A percentile compares a stretch with the other conserved stretches of the same genome.
Conservation (phyloP, 2,888 invertebrate species). For the Automeris io region DNA sequence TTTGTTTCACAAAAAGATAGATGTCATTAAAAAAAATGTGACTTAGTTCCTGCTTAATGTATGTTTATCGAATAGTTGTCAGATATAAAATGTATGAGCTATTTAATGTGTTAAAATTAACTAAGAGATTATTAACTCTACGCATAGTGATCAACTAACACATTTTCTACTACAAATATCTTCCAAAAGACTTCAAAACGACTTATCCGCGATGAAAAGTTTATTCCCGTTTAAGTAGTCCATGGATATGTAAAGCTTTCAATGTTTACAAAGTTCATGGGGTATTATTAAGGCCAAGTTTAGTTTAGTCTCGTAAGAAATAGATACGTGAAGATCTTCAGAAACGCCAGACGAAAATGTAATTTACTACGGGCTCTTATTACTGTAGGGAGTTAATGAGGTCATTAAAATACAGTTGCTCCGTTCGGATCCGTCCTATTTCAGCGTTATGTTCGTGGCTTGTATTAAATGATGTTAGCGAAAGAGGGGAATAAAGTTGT, state of each 20-base stretch:
- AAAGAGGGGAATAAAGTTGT: too few species aligned
- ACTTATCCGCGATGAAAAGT: slow-evolving; percentile 2
- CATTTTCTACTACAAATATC: neutral
- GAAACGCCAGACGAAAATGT: slow-evolving; percentile 2
- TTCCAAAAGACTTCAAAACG: neutral
- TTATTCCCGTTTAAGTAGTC: slow-evolving; percentile 8
- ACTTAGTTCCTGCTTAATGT: too few species aligned
- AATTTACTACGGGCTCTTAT: neutral
- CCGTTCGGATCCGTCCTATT: neutral
- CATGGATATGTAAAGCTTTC: slow-evolving; percentile 5
- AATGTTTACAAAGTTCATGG: slow-evolving; percentile 6
- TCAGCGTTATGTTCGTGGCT: neutral
- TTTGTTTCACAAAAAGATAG: too few species aligned
- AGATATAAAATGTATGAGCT: too few species aligned
- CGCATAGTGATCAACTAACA: neutral
- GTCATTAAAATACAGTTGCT: neutral
- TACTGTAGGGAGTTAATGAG: neutral
- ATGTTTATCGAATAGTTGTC: too few species aligned
- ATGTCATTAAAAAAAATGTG: too few species aligned
- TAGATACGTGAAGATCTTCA: slow-evolving; percentile 4
- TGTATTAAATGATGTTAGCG: too few species aligned
- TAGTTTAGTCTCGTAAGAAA: slow-evolving; percentile 10
- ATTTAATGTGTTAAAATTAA: too few species aligned
- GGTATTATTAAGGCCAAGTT: slow-evolving; percentile 10
- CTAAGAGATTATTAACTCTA: too few species aligned